Evolutionary conservation across 2,888 invertebrate genomes (phyloP).

Genomic region (Apocheima hispidaria): DNA sequence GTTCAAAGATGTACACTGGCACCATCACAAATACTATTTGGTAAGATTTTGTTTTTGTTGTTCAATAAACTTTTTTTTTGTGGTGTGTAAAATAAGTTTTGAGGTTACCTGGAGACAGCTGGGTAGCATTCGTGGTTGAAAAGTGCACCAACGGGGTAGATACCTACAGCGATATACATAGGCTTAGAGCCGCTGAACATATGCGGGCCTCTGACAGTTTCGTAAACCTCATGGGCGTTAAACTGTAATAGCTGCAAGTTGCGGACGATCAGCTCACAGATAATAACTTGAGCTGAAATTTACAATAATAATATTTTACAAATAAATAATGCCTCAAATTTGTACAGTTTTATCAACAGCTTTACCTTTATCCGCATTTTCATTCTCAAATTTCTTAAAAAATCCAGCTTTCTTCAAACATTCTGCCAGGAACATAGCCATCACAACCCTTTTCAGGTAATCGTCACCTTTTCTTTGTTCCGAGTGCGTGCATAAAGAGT

Average conservation of each 20-base stretch:
- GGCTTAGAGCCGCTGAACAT: conserved; percentile 84
- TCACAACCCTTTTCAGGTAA: conserved; percentile 90
- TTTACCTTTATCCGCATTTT: conserved; percentile 60
- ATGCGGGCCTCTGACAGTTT: conserved; percentile 85
- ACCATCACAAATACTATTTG: no score
- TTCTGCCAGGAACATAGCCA: conserved; percentile 91
- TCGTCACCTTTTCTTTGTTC: conserved; percentile 88
- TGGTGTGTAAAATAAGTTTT: no score
- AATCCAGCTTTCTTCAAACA: conserved; percentile 89
- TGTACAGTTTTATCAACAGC: not conserved
- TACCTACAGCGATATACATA: conserved; percentile 88
- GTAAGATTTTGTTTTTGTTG: not conserved
- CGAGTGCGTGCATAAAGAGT: conserved; percentile 89
- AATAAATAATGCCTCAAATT: not conserved
- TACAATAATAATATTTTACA: not conserved
- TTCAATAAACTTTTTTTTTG: not conserved
- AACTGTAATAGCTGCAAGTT: conserved; percentile 93
- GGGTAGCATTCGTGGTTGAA: conserved; percentile 95
- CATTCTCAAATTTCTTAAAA: conserved; percentile 78
- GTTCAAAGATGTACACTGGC: no score
- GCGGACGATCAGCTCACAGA: conserved; percentile 89
- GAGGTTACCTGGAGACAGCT: conserved; percentile 89
- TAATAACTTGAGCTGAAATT: conserved; percentile 62
- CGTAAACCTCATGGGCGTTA: conserved; percentile 94
- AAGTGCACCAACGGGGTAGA: conserved; percentile 91